phyloP scores from a whole-genome alignment of 2,113 vertebrate species.

The Rhinolophus sinicus region DNA sequence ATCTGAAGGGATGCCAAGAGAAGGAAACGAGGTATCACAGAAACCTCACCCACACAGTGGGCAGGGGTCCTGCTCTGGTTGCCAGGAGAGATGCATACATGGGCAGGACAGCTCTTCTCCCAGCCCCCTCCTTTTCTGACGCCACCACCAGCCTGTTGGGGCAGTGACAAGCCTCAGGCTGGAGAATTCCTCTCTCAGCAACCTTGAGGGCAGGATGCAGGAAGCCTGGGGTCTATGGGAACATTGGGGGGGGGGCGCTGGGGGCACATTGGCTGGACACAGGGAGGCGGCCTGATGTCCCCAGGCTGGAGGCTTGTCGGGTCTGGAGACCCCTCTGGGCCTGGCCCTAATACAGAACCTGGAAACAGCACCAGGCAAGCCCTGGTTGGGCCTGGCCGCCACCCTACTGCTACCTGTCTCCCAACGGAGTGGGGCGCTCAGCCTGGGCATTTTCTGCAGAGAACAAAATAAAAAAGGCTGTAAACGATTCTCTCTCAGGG shows the following conservation, averaged over 20 bases:
- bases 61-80: neutral
- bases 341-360: neutral
- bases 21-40: too few species aligned
- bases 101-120: neutral
- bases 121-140: neutral
- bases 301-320: neutral
- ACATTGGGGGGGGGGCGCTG: neutral
- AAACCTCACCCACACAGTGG: neutral
- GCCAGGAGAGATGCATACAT: neutral
- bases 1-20: too few species aligned
- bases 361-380: neutral
- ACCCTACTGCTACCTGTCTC: neutral
- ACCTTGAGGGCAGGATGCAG: neutral
- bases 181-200: too few species aligned
- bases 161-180: too few species aligned
- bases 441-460: conserved; percentile 27
- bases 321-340: neutral
- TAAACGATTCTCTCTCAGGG: conserved; percentile 40
- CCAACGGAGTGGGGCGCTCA: neutral
- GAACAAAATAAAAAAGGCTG: conserved; percentile 57
- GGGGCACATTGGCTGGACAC: neutral
- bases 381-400: neutral
- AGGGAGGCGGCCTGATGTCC: neutral
- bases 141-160: neutral
- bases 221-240: neutral